A percentile compares a stretch with the other conserved stretches of the same genome.
These are phyloP conservation scores for Hyles vespertilio DNA, from an alignment of 1,140 invertebrate genomes.

Conservation along the genomic window DNA sequence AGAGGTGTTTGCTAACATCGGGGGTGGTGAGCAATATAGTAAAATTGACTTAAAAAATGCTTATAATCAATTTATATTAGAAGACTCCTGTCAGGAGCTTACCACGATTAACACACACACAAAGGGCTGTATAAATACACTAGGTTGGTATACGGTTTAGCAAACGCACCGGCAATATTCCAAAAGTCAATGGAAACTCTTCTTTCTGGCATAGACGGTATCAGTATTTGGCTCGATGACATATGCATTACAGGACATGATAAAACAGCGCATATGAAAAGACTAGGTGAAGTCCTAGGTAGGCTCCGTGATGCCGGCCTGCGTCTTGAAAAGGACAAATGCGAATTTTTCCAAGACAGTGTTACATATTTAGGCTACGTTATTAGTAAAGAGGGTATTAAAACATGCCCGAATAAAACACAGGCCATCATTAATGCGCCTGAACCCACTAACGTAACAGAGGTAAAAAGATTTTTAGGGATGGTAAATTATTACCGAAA, in stretches of 20 bases:
- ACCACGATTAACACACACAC: neutral
- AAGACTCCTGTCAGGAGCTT: neutral
- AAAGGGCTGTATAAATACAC: neutral
- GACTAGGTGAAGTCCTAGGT: neutral
- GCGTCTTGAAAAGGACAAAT: neutral
- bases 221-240: neutral
- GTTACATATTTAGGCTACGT: neutral
- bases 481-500: neutral
- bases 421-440: slow-evolving; percentile 16
- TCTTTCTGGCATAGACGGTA: too few species aligned
- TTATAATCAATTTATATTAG: slow-evolving; percentile 1
- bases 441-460: slow-evolving; percentile 15
- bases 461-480: slow-evolving; percentile 22
- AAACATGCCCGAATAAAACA: slow-evolving; percentile 20
- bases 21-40: neutral
- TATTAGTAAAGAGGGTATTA: neutral
- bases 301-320: neutral
- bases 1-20: neutral
- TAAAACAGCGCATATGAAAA: neutral
- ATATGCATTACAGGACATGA: neutral
- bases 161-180: neutral
- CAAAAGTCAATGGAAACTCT: too few species aligned
- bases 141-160: neutral
- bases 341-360: neutral
- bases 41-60: neutral